Evolutionary conservation across 2,113 vertebrate species (phyloP), one percentile per base, ranked within the genome.

Genomic region (Callorhinus ursinus): DNA sequence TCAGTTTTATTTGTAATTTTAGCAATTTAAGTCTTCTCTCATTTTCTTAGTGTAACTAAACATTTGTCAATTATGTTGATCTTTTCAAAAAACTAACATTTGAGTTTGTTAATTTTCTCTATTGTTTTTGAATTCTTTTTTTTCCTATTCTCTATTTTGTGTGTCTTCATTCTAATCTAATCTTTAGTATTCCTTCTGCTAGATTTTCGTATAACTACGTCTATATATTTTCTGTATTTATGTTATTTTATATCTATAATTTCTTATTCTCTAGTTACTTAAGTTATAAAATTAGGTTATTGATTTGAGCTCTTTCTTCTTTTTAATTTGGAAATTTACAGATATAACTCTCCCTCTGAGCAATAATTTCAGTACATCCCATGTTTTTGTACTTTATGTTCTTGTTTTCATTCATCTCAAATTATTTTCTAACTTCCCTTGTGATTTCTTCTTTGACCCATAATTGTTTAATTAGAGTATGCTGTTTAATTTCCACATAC

Each of bases 351-450:
- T 59, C 53, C 16, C 67, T n/a, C 14, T 92, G 31, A 59, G 65
- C 39, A 71, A 92, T 92, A 53, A 33, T 83, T 72, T 83, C 67
- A 59, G 21, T 49, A 28, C 24, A 46, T 92, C 28, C 51, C 5
- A n/a, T 71, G 51, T n/a, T 82, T 61, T 59, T 59, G 53, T 49
- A 71, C n/a, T 31, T 42, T 77, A 46, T 51, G 9, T n/a, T 83
- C 65, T 72, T 81, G 28, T 55, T 82, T 82, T 71, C 49, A 46
- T 65, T 82, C 8, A 33, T 42, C 46, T 55, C 33, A 55, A 67
- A 67, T 19, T 80, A 55, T 53, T 90, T 90, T 91, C 12, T 91
- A 67, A 53, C 39, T 91, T 81, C 61, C 61, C 61, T 92, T 92
- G 31, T 51, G 39, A 33, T 63, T 77, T 77, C 39, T 61, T 63